Evolutionary conservation across 2,113 vertebrate genomes (phyloP).

Genomic region (Melanerpes aurifrons): DNA sequence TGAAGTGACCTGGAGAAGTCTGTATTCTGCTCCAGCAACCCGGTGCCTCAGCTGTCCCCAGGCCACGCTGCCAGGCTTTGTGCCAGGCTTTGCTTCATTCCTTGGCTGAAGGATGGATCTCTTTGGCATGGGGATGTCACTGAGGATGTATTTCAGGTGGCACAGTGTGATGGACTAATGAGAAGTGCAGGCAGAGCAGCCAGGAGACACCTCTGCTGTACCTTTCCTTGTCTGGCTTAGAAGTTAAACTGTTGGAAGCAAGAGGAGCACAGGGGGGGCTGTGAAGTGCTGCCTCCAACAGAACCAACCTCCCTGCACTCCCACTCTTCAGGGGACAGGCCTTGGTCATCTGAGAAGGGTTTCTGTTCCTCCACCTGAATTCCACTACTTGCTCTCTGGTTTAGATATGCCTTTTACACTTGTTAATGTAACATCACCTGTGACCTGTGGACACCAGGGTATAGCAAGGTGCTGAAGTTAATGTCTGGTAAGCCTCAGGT

Average conservation of each 20-base stretch:
- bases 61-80: rapidly evolving
- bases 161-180: background rate
- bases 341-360: background rate
- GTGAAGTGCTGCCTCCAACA: background rate
- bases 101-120: background rate
- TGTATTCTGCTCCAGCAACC: background rate
- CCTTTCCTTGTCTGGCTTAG: background rate
- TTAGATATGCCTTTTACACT: background rate
- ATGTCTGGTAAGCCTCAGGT: background rate
- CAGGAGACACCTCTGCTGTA: background rate
- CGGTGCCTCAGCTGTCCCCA: rapidly evolving
- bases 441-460: background rate
- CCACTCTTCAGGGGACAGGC: background rate
- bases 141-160: background rate
- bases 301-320: rapidly evolving
- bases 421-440: background rate
- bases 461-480: background rate
- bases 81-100: background rate
- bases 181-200: background rate
- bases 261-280: background rate
- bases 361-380: background rate
- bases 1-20: background rate
- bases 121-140: background rate
- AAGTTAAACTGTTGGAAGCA: background rate
- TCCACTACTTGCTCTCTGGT: background rate